Evolutionary conservation across 2,797 vertebrate genomes (phyloP).

Genomic region (Phataginus tetradactyla): DNA sequence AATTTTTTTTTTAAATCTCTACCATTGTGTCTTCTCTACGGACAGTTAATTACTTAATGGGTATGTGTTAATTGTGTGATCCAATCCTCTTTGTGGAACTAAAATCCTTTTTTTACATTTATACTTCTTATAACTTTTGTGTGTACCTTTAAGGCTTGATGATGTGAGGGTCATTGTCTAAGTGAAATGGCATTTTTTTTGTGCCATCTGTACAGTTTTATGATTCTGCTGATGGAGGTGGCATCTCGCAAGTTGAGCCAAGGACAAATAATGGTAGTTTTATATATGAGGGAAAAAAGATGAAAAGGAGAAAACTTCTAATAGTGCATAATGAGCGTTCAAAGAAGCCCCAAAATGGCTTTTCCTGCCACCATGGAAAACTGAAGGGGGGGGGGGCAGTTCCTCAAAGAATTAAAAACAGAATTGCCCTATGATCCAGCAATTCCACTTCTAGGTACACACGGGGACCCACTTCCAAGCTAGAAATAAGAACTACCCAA

Average conservation of each 20-base stretch:
- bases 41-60: conserved; percentile 13
- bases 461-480: not conserved
- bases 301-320: not conserved
- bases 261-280: conserved; percentile 67
- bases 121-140: conserved; percentile 70
- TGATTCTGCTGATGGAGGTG: conserved; percentile 79
- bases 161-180: conserved; percentile 68
- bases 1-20: conserved; percentile 38
- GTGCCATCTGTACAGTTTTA: conserved; percentile 84
- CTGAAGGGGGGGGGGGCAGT: too few relatives aligned
- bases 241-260: conserved; percentile 74
- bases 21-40: conserved; percentile 75
- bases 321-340: not conserved
- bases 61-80: conserved; percentile 51
- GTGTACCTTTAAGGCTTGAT: conserved; percentile 81
- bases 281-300: not conserved
- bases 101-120: conserved; percentile 71
- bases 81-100: conserved; percentile 64
- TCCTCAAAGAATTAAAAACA: not conserved
- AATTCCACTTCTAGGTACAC: not conserved
- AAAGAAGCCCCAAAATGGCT: not conserved
- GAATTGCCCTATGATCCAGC: not conserved
- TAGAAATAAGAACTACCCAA: not conserved
- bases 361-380: not conserved
- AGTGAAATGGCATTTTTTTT: conserved; percentile 86